Percentiles rank a stretch among this genome's conserved stretches.
These are phyloP conservation scores for Meliscaeva auricollis DNA, from an alignment of 2,888 invertebrate species.

Conservation along the genomic window DNA sequence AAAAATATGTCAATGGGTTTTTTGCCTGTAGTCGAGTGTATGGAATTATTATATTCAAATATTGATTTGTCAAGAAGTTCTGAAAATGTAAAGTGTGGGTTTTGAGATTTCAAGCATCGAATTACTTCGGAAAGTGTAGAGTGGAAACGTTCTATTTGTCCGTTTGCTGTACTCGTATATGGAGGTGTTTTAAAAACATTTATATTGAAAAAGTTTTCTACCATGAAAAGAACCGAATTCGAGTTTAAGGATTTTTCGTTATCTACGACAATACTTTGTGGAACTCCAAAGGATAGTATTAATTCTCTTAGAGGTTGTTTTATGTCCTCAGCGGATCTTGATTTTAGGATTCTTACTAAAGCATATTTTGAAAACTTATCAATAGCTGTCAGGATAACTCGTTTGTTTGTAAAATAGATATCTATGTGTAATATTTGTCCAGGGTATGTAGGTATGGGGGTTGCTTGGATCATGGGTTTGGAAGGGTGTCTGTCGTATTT, in stretches of 20 bases:
- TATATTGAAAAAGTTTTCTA: conserved; percentile 78
- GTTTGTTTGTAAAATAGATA: conserved; percentile 14
- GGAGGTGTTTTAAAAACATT: not conserved
- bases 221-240: conserved; percentile 76
- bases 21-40: conserved; percentile 6
- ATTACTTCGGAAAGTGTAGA: not conserved
- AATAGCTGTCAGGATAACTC: not conserved
- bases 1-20: conserved; percentile 14
- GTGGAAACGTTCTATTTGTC: not conserved
- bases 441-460: conserved; percentile 9
- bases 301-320: conserved; percentile 4
- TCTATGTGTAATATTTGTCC: conserved; percentile 13
- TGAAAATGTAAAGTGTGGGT: not conserved
- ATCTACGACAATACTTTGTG: not conserved
- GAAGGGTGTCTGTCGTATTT: conserved; percentile 13
- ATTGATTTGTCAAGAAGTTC: conserved; percentile 8
- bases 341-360: not conserved
- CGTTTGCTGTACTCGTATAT: not conserved
- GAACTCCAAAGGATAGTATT: not conserved
- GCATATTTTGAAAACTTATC: not conserved
- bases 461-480: not conserved
- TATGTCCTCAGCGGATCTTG: not conserved
- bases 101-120: not conserved
- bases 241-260: conserved; percentile 5
- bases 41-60: conserved; percentile 13